phyloP scores from a whole-genome alignment of 2,797 vertebrate genomes.

The Neosalanx taihuensis region DNA sequence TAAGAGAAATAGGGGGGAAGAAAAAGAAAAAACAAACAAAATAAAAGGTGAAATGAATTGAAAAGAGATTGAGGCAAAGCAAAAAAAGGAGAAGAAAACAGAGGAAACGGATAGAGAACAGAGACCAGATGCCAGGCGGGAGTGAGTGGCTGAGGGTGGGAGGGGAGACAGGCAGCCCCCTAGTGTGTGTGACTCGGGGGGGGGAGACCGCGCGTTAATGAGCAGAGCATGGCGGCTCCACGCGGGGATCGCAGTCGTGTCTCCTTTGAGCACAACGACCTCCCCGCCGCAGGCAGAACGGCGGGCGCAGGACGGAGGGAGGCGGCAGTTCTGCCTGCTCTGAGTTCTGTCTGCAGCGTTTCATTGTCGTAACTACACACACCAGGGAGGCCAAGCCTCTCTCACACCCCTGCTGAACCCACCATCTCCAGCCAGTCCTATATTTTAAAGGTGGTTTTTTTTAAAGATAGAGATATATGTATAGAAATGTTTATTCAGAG shows the following conservation, averaged over 20 bases:
- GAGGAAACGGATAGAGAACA: conserved; percentile 51
- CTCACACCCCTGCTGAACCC: conserved; percentile 48
- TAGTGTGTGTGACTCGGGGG: neutral
- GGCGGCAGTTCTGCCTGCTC: neutral
- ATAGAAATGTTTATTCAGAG: conserved; percentile 85
- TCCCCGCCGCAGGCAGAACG: too few relatives aligned
- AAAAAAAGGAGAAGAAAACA: conserved; percentile 46
- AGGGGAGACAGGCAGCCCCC: conserved; percentile 33
- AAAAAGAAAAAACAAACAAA: conserved; percentile 43
- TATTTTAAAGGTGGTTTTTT: conserved; percentile 75
- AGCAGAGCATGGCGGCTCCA: too few relatives aligned
- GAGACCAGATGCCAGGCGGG: conserved; percentile 81
- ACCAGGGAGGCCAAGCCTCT: conserved; percentile 27
- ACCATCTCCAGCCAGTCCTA: conserved; percentile 73
- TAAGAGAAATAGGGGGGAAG: conserved; percentile 43
- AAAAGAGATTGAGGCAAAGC: conserved; percentile 19
- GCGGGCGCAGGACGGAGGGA: neutral
- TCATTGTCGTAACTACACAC: conserved; percentile 10
- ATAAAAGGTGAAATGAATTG: conserved; percentile 62
- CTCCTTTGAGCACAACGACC: too few relatives aligned
- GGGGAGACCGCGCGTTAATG: too few relatives aligned
- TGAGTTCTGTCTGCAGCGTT: neutral
- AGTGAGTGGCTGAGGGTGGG: conserved; percentile 77
- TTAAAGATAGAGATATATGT: conserved; percentile 79
- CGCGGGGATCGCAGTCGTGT: too few relatives aligned